phyloP scores from a whole-genome alignment of 2,888 invertebrate species.

The Euproctis similis region DNA sequence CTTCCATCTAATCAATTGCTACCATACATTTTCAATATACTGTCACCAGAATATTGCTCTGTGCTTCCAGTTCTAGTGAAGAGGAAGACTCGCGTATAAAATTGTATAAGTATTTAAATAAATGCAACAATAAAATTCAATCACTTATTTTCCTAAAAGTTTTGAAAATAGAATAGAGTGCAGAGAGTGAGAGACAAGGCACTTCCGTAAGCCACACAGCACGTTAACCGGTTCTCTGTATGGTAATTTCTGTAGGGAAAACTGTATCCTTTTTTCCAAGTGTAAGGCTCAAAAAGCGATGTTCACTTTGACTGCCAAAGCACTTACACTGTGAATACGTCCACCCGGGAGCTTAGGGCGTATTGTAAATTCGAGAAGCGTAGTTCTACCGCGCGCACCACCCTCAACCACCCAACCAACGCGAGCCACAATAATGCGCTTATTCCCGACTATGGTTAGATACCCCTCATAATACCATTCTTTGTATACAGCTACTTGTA shows the following conservation, averaged over 20 bases:
- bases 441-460: conserved; percentile 52
- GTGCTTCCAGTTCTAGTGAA: too few species aligned
- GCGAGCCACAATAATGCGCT: conserved; percentile 68
- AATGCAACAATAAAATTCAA: background rate
- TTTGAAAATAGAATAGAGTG: background rate
- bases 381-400: conserved; percentile 35
- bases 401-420: conserved; percentile 37
- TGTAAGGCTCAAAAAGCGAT: conserved; percentile 53
- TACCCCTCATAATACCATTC: conserved; percentile 62
- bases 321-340: conserved; percentile 58
- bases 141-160: background rate
- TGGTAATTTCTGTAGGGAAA: conserved; percentile 46
- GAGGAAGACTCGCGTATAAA: too few species aligned
- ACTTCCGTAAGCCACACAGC: conserved; percentile 29
- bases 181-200: conserved; percentile 14
- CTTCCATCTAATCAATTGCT: too few species aligned
- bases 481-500: conserved; percentile 50
- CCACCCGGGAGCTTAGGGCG: conserved; percentile 52
- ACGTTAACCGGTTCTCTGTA: conserved; percentile 26
- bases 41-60: too few species aligned
- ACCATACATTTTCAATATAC: too few species aligned
- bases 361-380: conserved; percentile 65
- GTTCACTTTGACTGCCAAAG: conserved; percentile 57
- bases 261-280: conserved; percentile 44
- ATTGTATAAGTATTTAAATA: too few species aligned